A percentile compares a stretch with the other conserved stretches of the same genome.
phyloP scores from a whole-genome alignment of 1,140 invertebrate genomes.

The Drosophila orosa region DNA sequence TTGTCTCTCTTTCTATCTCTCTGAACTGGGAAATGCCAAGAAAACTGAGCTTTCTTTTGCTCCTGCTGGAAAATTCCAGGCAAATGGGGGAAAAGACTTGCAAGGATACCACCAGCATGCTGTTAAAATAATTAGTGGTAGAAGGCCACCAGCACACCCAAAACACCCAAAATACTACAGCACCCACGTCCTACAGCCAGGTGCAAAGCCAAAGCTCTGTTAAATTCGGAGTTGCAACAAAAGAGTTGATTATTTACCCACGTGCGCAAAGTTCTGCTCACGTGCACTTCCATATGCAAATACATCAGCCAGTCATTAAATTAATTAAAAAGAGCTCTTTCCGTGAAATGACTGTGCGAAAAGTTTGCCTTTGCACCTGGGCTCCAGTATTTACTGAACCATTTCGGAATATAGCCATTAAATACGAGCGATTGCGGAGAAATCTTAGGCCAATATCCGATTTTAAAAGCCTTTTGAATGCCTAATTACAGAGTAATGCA shows the following conservation, averaged over 20 bases:
- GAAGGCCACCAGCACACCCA: background rate
- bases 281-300: constrained; percentile 72
- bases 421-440: background rate
- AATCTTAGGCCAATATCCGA: constrained; percentile 1
- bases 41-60: constrained; percentile 26
- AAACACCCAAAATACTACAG: background rate
- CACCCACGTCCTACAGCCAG: background rate
- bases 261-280: constrained; percentile 45
- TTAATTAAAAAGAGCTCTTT: constrained; percentile 66
- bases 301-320: constrained; percentile 69
- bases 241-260: constrained; percentile 60
- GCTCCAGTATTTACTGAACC: constrained; percentile 14
- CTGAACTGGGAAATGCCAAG: constrained; percentile 18
- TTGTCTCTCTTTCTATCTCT: constrained; percentile 11
- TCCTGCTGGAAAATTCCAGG: background rate
- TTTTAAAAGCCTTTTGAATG: background rate
- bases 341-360: constrained; percentile 52
- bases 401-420: constrained; percentile 10
- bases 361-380: constrained; percentile 33
- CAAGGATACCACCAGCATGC: constrained; percentile 19
- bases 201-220: constrained; percentile 12
- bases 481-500: constrained; percentile 15
- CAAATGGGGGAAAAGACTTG: background rate
- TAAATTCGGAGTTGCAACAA: constrained; percentile 46
- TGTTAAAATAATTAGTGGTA: constrained; percentile 57